Conservation (phyloP, 2,797 vertebrate genomes). For the Megalops cyprinoides region DNA sequence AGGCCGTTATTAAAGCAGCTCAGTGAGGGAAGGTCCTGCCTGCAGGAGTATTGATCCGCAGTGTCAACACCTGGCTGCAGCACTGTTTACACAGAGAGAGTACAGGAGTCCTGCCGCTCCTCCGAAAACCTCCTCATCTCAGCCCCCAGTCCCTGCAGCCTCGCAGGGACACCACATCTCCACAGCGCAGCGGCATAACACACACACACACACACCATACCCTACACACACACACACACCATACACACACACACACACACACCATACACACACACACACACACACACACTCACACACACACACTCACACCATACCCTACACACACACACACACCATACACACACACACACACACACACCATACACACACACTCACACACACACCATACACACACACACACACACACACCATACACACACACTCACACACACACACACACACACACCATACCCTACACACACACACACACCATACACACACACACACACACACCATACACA, state of each 20-base stretch:
- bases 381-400: conserved; percentile 17
- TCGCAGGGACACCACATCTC: not conserved
- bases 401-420: too few relatives aligned
- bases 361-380: conserved; percentile 22
- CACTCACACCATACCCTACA: too few relatives aligned
- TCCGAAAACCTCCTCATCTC: not conserved
- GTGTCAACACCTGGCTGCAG: conserved; percentile 47
- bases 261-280: too few relatives aligned
- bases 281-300: too few relatives aligned
- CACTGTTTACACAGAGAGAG: conserved; percentile 44
- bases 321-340: too few relatives aligned
- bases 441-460: too few relatives aligned
- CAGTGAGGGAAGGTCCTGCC: conserved; percentile 45
- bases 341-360: too few relatives aligned
- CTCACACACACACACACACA: too few relatives aligned
- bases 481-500: too few relatives aligned
- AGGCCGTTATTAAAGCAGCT: conserved; percentile 46
- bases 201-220: not conserved
- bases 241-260: conserved; percentile 10
- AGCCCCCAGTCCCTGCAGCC: not conserved
- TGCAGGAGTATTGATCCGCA: conserved; percentile 51
- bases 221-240: too few relatives aligned
- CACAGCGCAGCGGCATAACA: not conserved
- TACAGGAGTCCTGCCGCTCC: not conserved
- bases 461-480: too few relatives aligned